phyloP scores from a whole-genome alignment of 64 coral and sea anemone genomes.

The Pocillopora verrucosa region DNA sequence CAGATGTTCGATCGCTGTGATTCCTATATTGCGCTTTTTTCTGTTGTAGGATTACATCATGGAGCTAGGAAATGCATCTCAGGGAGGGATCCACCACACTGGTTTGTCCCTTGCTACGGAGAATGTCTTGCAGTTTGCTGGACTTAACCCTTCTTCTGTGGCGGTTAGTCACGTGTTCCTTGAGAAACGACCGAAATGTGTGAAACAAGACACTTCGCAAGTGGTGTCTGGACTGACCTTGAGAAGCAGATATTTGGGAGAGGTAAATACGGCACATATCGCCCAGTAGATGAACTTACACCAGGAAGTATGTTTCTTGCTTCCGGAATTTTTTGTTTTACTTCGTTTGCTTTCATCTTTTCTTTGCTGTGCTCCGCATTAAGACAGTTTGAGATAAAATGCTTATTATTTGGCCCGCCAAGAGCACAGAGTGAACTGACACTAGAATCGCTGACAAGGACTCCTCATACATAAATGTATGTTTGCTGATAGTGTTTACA shows the following conservation, averaged over 20 bases:
- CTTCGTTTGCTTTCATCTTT: no score
- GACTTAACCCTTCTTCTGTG: conserved; percentile 63
- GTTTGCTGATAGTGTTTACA: no score
- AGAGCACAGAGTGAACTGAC: no score
- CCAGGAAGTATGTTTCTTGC: no score
- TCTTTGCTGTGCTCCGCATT: no score
- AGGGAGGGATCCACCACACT: conserved; percentile 69
- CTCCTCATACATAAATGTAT: no score
- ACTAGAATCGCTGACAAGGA: no score
- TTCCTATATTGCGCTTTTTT: neutral
- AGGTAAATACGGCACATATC: conserved; percentile 42
- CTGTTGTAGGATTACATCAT: conserved; percentile 88
- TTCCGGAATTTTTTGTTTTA: no score
- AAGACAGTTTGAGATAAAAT: no score
- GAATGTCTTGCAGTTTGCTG: conserved; percentile 73
- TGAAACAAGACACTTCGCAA: conserved; percentile 76
- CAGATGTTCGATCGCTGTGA: no score
- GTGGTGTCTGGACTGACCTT: conserved; percentile 70
- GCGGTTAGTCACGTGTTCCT: conserved; percentile 61
- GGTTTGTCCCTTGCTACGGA: conserved; percentile 84
- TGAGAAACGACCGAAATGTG: conserved; percentile 83
- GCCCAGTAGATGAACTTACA: neutral
- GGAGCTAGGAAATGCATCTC: conserved; percentile 60
- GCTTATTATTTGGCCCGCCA: no score
- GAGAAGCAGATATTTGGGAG: conserved; percentile 86